phyloP scores from a whole-genome alignment of 2,113 vertebrate species.

The Theristicus caerulescens region DNA sequence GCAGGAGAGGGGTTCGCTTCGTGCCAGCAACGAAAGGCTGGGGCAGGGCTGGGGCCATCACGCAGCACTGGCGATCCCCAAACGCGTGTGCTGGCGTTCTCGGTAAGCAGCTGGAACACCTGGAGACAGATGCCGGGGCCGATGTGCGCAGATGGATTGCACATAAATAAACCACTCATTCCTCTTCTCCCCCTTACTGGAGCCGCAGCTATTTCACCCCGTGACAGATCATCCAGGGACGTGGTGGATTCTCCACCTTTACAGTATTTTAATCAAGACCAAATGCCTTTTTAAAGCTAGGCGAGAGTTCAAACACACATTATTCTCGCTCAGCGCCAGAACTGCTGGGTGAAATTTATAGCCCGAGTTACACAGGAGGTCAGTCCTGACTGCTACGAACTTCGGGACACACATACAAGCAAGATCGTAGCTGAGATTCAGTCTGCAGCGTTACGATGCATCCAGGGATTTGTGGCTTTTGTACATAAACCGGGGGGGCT shows the following conservation, averaged over 20 bases:
- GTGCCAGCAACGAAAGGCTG: background rate
- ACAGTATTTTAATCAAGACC: background rate
- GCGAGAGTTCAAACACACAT: background rate
- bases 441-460: accelerated
- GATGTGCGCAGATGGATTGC: background rate
- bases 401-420: background rate
- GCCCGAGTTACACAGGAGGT: background rate
- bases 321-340: background rate
- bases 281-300: background rate
- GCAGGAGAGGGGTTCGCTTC: background rate
- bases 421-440: background rate
- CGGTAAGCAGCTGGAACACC: background rate
- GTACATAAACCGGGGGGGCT: background rate
- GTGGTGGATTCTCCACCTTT: background rate
- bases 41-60: background rate
- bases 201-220: accelerated
- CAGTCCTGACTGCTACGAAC: accelerated
- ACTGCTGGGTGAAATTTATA: background rate
- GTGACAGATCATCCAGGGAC: accelerated
- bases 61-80: background rate
- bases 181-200: background rate
- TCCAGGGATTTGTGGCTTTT: background rate
- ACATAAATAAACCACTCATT: background rate
- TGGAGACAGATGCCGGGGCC: background rate
- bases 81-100: background rate